Conservation (phyloP, 37 sponge, comb jelly and placozoan genomes). For the Eunapius fragilis region DNA sequence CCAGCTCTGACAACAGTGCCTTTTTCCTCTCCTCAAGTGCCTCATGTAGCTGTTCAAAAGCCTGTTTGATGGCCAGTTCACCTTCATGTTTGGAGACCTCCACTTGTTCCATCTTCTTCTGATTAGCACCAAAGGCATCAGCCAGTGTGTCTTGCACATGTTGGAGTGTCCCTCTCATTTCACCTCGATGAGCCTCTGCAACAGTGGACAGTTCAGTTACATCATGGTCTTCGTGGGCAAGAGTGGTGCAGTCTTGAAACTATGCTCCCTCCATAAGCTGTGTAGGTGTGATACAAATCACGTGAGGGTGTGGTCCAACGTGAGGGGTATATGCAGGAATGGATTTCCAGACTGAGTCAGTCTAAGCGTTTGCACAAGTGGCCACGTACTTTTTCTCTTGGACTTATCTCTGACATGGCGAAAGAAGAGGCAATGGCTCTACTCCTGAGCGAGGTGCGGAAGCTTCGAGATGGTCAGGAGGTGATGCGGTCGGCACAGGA, state of each 20-base stretch:
- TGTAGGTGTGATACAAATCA: too few species aligned
- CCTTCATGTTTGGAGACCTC: not conserved
- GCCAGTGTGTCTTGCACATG: not conserved
- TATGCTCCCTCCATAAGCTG: too few species aligned
- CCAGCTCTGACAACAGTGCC: not conserved
- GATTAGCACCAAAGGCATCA: not conserved
- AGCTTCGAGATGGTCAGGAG: too few species aligned
- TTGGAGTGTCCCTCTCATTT: not conserved
- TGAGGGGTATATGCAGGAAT: too few species aligned
- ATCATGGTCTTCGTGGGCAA: not conserved
- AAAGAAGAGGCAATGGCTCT: too few species aligned
- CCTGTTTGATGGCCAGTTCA: not conserved
- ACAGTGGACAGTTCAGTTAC: not conserved
- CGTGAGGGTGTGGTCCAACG: too few species aligned
- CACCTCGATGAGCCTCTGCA: not conserved
- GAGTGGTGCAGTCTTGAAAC: not conserved
- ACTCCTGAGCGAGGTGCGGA: too few species aligned
- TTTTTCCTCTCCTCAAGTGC: not conserved
- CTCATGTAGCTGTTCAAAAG: not conserved
- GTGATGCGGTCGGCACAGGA: too few species aligned
- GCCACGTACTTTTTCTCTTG: too few species aligned
- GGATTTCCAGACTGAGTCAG: too few species aligned
- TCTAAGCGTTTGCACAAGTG: too few species aligned
- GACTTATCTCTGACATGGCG: too few species aligned
- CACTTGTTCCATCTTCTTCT: not conserved